Evolutionary conservation across 2,113 vertebrate species (phyloP).

Genomic region (Acanthisitta chloris): DNA sequence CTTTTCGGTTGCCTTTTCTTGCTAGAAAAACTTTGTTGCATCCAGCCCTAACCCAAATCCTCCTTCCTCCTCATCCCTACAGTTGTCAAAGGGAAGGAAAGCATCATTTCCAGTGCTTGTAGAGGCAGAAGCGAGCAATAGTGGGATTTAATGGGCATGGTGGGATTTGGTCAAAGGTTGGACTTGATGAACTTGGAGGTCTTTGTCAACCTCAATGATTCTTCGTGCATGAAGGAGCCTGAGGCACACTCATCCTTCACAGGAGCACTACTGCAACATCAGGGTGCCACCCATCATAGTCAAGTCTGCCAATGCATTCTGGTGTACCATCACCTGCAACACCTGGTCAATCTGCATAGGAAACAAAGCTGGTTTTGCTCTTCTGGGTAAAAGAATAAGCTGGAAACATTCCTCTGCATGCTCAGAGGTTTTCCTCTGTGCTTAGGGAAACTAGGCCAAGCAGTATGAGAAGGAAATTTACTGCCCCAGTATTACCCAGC

Average conservation of each 20-base stretch:
- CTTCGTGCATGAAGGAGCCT: background rate
- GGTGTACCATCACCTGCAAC: background rate
- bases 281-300: fast-evolving
- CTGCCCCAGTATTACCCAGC: background rate
- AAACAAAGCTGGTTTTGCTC: background rate
- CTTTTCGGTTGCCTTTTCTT: background rate
- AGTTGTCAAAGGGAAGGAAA: background rate
- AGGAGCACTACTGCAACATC: background rate
- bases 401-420: background rate
- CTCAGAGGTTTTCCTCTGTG: background rate
- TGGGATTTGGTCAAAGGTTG: background rate
- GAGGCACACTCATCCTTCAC: background rate
- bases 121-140: background rate
- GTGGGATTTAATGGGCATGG: background rate
- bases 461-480: background rate
- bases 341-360: background rate
- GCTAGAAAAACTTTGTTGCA: background rate
- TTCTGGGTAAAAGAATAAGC: background rate
- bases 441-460: background rate
- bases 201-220: background rate
- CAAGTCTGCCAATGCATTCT: background rate
- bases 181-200: background rate
- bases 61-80: background rate
- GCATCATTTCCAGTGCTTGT: background rate
- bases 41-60: background rate